Evolutionary conservation across 2,888 invertebrate species (phyloP), one percentile per base, ranked within the genome.

Genomic region (Andrena praecox): DNA sequence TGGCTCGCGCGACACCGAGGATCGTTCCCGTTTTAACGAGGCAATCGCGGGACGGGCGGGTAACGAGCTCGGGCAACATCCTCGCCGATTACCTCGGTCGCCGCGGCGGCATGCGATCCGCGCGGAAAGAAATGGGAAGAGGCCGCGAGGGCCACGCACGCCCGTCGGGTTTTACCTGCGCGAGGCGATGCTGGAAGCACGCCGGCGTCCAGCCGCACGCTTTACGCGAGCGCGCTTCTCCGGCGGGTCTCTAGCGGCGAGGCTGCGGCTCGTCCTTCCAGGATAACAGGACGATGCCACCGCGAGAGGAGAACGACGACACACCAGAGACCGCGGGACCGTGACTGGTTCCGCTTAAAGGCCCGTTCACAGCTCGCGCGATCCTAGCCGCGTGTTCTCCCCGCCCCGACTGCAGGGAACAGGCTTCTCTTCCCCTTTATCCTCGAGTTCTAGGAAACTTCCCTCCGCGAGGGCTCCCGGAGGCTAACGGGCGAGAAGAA

Each of bases 331-430:
- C 67, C 77, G 73, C 77, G 60, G 31, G 42, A 80, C 59, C 88
- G 87, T 85, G 78, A 78, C 85, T 74, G 78, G 85, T 85, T 81
- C 82, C 85, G 85, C 67, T 78, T 76, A 81, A 78, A 70, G 81
- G 67, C 82, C 60, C 81, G 78, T 84, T 84, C 70, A 80, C 76
- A 77, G 63, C 77, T 73, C 71, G 31, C 35, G 31, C n/a, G 5
- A 52, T 24, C 24, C 48, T 12, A 42, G 27, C 42, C 50, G 59
- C 68, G n/a, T 1, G 52, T 29, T 35, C 67, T 42, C 12, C n/a
- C 42, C 33, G 48, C 59, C 59, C 42, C 42, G 8, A n/a, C 16
- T 50, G 42, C 42, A 42, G 16, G 5, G 27, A 31, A 16, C 20
- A 29, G 50, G 29, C 75, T 16, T 27, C 29, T 7, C 29, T 7